Base-by-base conservation (phyloP, 2,888 invertebrate genomes). In the Parnassius apollo region DNA sequence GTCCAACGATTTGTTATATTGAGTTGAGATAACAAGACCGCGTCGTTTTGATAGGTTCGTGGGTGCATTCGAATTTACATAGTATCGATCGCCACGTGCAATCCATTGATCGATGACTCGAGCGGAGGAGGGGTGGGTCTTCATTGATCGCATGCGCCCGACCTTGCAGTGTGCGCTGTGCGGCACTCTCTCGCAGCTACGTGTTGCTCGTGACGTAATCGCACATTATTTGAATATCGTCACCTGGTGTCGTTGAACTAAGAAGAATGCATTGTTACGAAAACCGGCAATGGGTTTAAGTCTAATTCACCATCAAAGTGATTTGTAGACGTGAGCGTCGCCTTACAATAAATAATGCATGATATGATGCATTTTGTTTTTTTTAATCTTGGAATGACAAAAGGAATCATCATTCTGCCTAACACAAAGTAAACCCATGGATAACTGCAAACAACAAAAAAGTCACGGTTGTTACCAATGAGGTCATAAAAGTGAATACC, bases 41-140 rank as follows among this genome's bases (percentile, higher is more conserved):
- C 56, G 42, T 53, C 59, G 10, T 45, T 42, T 48, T 18, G 59
- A 60, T 62, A 64, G 65, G 69, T 59, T 61, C 35, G 50, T 45
- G 63, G 52, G 53, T 67, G 69, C 64, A 68, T 61, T 66, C 57
- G 46, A 69, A 82, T 79, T 76, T 74, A 75, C 74, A 75, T 77
- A 75, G 75, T 77, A 81, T 82, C 77, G 77, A 84, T 77, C 75
- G 78, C 85, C 88, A 85, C 88, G 87, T 85, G 86, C 85, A 76
- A 79, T 78, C 83, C 86, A 88, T 86, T 89, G 88, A 88, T 84
- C 77, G 77, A 70, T 68, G 64, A 74, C 70, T 71, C 48, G n/a
- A 49, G 82, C 75, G 82, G 78, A 82, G 79, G 78, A 18, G 1
- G 18, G 18, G 18, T 0, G 18, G 18, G 18, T 18, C 75, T 80